Percentiles rank a stretch among this genome's conserved stretches.
Evolutionary conservation across 2,888 invertebrate genomes (phyloP).

Genomic region (Agrotis segetum): DNA sequence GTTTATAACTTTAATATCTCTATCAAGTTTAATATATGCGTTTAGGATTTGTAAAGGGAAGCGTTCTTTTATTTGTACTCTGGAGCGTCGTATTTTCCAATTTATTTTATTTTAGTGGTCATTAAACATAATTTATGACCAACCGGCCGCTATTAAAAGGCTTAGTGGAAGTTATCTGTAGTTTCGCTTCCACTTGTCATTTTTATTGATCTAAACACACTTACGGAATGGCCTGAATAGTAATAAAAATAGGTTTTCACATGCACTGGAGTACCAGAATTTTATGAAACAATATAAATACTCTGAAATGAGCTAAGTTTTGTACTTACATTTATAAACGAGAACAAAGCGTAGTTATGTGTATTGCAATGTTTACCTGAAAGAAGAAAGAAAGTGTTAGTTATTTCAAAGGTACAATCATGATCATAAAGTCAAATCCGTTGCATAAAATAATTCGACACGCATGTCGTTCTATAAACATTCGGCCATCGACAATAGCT

Average conservation of each 20-base stretch:
- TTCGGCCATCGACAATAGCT: conserved; percentile 30
- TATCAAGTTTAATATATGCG: conserved; percentile 62
- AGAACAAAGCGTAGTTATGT: conserved; percentile 36
- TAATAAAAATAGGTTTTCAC: conserved; percentile 57
- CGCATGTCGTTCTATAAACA: conserved; percentile 12
- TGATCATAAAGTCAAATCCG: conserved; percentile 33
- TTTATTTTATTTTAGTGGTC: conserved; percentile 78
- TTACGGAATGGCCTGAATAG: conserved; percentile 43
- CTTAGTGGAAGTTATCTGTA: conserved; percentile 71
- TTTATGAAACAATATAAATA: conserved; percentile 36
- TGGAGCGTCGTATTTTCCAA: conserved; percentile 73
- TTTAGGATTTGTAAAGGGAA: conserved; percentile 61
- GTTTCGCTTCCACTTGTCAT: conserved; percentile 73
- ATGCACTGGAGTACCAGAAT: conserved; percentile 35
- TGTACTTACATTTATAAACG: conserved; percentile 49
- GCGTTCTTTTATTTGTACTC: conserved; percentile 66
- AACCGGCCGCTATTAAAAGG: conserved; percentile 72
- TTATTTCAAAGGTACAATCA: conserved; percentile 26
- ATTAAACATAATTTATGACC: conserved; percentile 80
- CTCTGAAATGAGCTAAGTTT: conserved; percentile 2
- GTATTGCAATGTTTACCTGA: conserved; percentile 55
- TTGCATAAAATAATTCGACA: conserved; percentile 19
- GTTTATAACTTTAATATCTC: conserved; percentile 66
- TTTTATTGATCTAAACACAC: conserved; percentile 74
- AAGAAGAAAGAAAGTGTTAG: conserved; percentile 41